These are phyloP conservation scores for Sialis fuliginosa DNA, from an alignment of 2,888 invertebrate species.

Conservation along the genomic window DNA sequence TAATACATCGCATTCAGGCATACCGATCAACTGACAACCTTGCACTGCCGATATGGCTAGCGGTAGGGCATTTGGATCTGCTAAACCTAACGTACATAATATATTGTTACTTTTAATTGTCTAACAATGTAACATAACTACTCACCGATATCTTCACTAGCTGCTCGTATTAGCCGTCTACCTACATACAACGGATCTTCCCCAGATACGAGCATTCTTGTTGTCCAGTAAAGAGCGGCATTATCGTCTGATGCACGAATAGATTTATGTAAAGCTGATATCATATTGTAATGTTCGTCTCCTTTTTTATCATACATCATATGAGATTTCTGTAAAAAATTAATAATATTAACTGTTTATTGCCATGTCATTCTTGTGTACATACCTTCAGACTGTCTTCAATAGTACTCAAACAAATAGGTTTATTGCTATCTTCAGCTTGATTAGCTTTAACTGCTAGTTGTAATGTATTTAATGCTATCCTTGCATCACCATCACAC, in stretches of 20 bases:
- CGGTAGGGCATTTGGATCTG: constrained; percentile 42
- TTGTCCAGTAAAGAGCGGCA: constrained; percentile 68
- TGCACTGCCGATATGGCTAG: constrained; percentile 59
- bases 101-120: neutral
- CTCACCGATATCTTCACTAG: constrained; percentile 62
- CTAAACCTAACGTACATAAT: constrained; percentile 33
- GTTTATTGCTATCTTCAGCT: constrained; percentile 19
- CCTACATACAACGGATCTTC: constrained; percentile 68
- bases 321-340: constrained; percentile 42
- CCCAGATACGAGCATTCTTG: constrained; percentile 60
- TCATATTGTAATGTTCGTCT: constrained; percentile 68
- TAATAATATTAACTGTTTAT: neutral
- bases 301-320: constrained; percentile 61
- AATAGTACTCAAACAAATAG: constrained; percentile 44
- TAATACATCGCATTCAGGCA: constrained; percentile 65
- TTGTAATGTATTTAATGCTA: constrained; percentile 59
- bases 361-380: neutral
- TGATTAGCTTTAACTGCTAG: constrained; percentile 41
- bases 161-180: constrained; percentile 51
- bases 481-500: constrained; percentile 67
- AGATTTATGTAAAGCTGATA: constrained; percentile 70
- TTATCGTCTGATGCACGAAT: constrained; percentile 64
- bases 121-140: neutral
- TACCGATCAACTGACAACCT: constrained; percentile 62
- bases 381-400: constrained; percentile 52